Evolutionary conservation across 2,797 vertebrate species (phyloP).

Genomic region (Heliangelus exortis): DNA sequence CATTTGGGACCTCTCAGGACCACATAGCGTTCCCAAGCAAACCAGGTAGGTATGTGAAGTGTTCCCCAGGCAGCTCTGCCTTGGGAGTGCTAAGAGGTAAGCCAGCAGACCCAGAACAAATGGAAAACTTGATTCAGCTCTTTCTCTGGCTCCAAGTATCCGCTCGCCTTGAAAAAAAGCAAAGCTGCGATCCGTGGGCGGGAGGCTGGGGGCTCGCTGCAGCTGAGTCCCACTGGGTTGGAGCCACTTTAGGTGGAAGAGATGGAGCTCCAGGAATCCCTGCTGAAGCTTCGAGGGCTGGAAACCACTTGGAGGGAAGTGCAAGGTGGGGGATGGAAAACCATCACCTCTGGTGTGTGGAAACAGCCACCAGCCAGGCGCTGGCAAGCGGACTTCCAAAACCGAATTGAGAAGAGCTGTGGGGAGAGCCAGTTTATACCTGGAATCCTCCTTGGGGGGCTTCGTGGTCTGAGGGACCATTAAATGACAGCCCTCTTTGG

Average conservation of each 20-base stretch:
- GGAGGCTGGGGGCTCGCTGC: not conserved
- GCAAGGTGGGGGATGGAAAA: constrained; percentile 7
- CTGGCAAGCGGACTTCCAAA: not conserved
- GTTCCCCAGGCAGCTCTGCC: constrained; percentile 11
- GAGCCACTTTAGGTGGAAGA: fast-evolving
- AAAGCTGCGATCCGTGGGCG: not conserved
- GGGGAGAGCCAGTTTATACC: fast-evolving
- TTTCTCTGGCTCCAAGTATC: not conserved
- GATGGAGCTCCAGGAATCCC: not conserved
- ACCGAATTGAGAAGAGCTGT: fast-evolving
- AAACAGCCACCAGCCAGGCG: not conserved
- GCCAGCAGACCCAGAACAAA: constrained; percentile 15
- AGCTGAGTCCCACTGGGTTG: not conserved
- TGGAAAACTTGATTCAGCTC: not conserved
- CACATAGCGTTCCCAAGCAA: not conserved
- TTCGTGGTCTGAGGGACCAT: not conserved
- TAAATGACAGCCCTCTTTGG: not conserved
- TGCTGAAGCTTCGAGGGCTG: fast-evolving
- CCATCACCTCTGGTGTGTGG: not conserved
- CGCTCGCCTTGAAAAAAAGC: not conserved
- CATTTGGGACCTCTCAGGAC: not conserved
- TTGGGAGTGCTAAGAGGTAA: constrained; percentile 20
- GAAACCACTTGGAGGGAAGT: not conserved
- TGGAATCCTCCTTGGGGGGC: not conserved
- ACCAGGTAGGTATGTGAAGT: not conserved